phyloP scores from a whole-genome alignment of 2,113 vertebrate genomes.

The Desmodus rotundus region DNA sequence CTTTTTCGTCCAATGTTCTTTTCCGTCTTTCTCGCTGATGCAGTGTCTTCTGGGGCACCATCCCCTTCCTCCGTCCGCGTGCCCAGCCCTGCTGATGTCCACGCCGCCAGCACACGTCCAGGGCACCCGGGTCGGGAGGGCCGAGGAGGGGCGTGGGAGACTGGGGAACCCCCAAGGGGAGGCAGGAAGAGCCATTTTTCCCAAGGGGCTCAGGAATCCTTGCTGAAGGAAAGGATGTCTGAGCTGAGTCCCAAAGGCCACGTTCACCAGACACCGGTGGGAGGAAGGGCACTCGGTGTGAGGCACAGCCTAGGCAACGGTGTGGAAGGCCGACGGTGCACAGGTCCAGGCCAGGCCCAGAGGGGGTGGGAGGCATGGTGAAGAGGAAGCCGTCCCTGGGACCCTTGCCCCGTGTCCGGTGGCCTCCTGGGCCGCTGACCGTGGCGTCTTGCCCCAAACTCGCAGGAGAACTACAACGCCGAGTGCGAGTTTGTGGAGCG shows the following conservation, averaged over 20 bases:
- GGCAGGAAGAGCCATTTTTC: neutral
- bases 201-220: too few relatives aligned
- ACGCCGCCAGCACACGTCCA: rapidly evolving
- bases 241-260: neutral
- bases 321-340: neutral
- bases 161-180: neutral
- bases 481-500: conserved; percentile 98
- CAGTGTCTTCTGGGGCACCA: neutral
- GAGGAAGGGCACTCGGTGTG: neutral
- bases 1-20: rapidly evolving
- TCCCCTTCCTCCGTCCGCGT: too few relatives aligned
- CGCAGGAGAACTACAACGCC: conserved; percentile 89
- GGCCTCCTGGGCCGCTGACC: neutral
- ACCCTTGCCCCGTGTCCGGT: rapidly evolving
- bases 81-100: too few relatives aligned
- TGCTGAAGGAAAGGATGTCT: rapidly evolving
- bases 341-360: neutral
- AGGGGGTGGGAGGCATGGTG: neutral
- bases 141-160: rapidly evolving
- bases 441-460: neutral
- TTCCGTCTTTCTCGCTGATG: too few relatives aligned
- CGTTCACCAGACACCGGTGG: neutral
- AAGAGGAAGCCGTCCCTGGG: rapidly evolving
- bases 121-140: neutral
- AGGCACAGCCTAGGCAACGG: neutral